These are phyloP conservation scores for Lanius collurio DNA, from an alignment of 2,113 vertebrate species.

Conservation along the genomic window DNA sequence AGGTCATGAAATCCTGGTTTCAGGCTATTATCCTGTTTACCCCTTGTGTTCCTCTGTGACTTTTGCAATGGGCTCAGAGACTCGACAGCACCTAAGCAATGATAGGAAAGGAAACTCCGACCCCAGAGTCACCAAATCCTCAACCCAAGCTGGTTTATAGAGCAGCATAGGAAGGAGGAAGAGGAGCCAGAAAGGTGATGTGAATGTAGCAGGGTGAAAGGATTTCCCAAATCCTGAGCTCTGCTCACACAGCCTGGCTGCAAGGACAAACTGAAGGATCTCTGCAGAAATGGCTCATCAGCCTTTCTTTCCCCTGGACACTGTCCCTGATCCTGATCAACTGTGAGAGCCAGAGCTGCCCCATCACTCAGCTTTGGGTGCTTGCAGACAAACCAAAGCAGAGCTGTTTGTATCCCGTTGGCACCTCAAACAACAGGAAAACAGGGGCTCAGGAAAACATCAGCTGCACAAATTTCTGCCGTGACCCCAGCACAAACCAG, in stretches of 20 bases:
- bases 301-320: background rate
- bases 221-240: background rate
- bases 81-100: background rate
- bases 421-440: background rate
- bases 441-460: background rate
- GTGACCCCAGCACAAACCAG: background rate
- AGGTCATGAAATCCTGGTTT: background rate
- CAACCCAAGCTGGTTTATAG: background rate
- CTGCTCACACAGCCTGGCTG: background rate
- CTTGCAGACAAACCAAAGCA: background rate
- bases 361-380: background rate
- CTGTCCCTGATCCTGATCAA: background rate
- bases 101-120: background rate
- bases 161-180: background rate
- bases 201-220: background rate
- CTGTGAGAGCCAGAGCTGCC: background rate
- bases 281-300: background rate
- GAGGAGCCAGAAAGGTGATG: background rate
- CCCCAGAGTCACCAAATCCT: background rate
- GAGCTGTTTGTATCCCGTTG: background rate
- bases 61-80: background rate
- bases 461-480: background rate
- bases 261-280: background rate
- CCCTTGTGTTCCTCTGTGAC: background rate
- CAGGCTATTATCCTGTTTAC: background rate